Evolutionary conservation across 92 coral and sea anemone genomes (phyloP).

Genomic region (Hydrozoanthus gracilis): DNA sequence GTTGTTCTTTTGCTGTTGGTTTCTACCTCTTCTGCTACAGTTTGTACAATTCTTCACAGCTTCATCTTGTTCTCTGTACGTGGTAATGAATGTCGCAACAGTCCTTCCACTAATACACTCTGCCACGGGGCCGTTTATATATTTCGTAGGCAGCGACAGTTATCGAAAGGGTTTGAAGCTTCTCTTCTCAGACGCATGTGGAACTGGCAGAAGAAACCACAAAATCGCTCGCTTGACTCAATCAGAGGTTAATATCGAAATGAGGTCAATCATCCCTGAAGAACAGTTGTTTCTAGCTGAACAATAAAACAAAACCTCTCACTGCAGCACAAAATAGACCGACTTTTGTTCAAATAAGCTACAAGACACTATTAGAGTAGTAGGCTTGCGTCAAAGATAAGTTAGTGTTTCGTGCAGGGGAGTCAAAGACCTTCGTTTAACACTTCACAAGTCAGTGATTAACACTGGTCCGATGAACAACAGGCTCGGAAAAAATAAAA

Average conservation of each 20-base stretch:
- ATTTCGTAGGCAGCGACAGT: conserved; percentile 10
- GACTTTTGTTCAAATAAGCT: too few species aligned
- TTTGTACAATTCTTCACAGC: conserved; percentile 20
- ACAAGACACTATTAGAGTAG: too few species aligned
- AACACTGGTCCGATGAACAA: too few species aligned
- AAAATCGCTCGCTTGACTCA: background rate
- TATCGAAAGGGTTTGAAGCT: conserved; percentile 28
- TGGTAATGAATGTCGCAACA: conserved; percentile 10
- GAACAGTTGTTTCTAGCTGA: too few species aligned
- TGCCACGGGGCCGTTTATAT: conserved; percentile 11
- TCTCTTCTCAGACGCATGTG: background rate
- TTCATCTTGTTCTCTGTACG: conserved; percentile 5
- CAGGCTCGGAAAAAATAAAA: too few species aligned
- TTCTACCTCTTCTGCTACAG: conserved; percentile 20
- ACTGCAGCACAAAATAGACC: too few species aligned
- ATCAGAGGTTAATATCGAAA: background rate
- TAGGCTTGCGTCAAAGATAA: too few species aligned
- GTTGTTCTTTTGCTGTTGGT: conserved; percentile 25
- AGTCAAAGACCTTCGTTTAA: too few species aligned
- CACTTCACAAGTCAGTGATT: too few species aligned
- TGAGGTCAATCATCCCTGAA: background rate
- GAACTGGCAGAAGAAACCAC: background rate
- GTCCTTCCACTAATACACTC: conserved; percentile 24
- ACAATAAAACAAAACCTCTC: too few species aligned
- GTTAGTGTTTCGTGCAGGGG: too few species aligned